Evolutionary conservation across 2,888 invertebrate genomes (phyloP), one percentile per base, ranked within the genome.

Genomic region (Limnephilus lunatus): DNA sequence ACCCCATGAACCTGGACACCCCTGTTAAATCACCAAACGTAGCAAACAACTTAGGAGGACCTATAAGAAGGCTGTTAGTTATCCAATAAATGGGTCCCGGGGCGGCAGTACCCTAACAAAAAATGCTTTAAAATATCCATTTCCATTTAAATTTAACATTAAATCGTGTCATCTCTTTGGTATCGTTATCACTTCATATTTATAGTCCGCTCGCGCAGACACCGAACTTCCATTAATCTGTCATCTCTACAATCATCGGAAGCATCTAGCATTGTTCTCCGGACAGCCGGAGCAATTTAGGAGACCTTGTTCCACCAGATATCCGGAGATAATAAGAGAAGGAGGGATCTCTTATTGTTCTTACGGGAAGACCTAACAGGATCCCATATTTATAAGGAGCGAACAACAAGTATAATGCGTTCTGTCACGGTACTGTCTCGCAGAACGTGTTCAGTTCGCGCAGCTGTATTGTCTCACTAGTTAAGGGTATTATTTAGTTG

Each of bases 261-360:
- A 68, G 90, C 90, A 90, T 90, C 83, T 90, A 81, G 90, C 90
- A 90, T 90, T 90, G 90, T 90, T 82, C 68, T 11, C 35, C 14
- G 32, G 90, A 85, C 90, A 85, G 90, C 90, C 48, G 35, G 31
- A 53, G 83, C 90, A 81, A 85, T 85, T 90, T 85, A 90, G 85
- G 90, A 35, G 85, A 83, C 85, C 85, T 53, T 53, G 90, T n/a
- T 32, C 32, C 68, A 35, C 80, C 88, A 80, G 88, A 89, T 89
- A 81, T 80, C 68, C 68, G 68, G 68, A 68, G 80, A 89, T 89
- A 87, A 48, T 31, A 48, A 48, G 31, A 53, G 86, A 53, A 35
- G 88, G 88, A 89, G 81, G 35, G 35, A 80, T 32, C 39, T 88
- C 81, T 89, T 81, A 89, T 89, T 89, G 88, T 89, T 89, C 88